A percentile compares a stretch with the other conserved stretches of the same genome.
phyloP scores from a whole-genome alignment of 2,113 vertebrate genomes.

The Petrocephalus zakoni region DNA sequence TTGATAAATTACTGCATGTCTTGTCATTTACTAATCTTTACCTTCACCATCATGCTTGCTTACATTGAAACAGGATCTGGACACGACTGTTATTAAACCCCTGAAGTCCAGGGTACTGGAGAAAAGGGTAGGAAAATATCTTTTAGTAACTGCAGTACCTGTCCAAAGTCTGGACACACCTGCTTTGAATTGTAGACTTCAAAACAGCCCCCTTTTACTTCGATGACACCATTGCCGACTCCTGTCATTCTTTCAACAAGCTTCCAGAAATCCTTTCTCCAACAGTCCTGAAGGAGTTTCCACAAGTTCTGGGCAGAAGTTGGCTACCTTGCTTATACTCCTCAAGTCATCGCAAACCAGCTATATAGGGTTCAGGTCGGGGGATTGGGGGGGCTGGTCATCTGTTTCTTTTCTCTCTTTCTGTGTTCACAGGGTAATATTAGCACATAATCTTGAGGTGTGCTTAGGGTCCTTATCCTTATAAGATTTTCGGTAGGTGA shows the following conservation, averaged over 20 bases:
- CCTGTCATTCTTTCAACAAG: neutral
- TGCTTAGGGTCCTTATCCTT: neutral
- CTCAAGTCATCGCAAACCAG: neutral
- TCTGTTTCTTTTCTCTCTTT: neutral
- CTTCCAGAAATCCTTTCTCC: neutral
- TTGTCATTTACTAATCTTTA: neutral
- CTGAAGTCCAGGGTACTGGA: constrained; percentile 58
- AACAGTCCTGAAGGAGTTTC: neutral
- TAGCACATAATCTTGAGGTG: neutral
- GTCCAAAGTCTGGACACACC: neutral
- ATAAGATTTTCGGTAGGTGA: neutral
- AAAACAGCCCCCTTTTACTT: neutral
- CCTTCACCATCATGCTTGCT: neutral
- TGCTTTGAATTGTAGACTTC: neutral
- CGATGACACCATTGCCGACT: neutral
- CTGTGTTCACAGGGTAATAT: neutral
- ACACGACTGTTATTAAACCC: constrained; percentile 49
- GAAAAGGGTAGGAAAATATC: constrained; percentile 48
- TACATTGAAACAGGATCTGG: constrained; percentile 50
- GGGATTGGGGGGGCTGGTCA: neutral
- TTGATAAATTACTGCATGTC: neutral
- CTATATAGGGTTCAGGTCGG: neutral
- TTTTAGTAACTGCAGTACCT: neutral
- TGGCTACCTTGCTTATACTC: neutral
- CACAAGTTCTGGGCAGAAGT: neutral